Evolutionary conservation across 2,113 vertebrate genomes (phyloP).

Genomic region (Condylura cristata): DNA sequence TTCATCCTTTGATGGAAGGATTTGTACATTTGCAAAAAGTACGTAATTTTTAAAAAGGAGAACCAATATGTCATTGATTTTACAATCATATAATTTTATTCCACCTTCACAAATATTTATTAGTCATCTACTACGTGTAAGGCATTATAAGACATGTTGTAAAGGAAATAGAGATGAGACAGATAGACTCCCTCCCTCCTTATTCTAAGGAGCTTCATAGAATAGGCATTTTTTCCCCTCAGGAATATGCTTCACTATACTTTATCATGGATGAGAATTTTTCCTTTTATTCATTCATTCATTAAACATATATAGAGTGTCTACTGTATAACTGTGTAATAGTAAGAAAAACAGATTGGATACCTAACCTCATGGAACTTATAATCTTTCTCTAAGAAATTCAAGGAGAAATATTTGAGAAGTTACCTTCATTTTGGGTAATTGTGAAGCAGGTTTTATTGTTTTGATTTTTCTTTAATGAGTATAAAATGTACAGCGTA

Average conservation of each 20-base stretch:
- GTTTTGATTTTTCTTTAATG: slow-evolving; percentile 2
- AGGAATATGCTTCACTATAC: background rate
- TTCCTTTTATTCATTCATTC: background rate
- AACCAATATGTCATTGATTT: slow-evolving; percentile 24
- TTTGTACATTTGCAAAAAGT: slow-evolving; percentile 2
- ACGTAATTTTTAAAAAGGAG: slow-evolving; percentile 3
- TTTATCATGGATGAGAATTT: slow-evolving; percentile 26
- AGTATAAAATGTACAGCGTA: background rate
- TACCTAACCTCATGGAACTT: slow-evolving; percentile 24
- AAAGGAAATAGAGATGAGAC: background rate
- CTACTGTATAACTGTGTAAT: background rate
- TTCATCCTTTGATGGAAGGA: background rate
- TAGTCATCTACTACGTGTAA: background rate
- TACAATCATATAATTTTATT: background rate
- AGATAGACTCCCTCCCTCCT: background rate
- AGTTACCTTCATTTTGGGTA: background rate
- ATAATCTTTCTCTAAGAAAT: background rate
- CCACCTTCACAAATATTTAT: background rate
- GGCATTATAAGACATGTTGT: background rate
- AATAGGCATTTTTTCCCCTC: background rate
- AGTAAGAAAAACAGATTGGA: background rate
- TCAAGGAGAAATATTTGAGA: background rate
- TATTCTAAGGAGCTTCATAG: background rate
- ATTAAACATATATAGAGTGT: background rate
- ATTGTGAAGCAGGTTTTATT: background rate